Conservation (phyloP, 2,797 vertebrate genomes). For the Sebastiscus albofasciatus region DNA sequence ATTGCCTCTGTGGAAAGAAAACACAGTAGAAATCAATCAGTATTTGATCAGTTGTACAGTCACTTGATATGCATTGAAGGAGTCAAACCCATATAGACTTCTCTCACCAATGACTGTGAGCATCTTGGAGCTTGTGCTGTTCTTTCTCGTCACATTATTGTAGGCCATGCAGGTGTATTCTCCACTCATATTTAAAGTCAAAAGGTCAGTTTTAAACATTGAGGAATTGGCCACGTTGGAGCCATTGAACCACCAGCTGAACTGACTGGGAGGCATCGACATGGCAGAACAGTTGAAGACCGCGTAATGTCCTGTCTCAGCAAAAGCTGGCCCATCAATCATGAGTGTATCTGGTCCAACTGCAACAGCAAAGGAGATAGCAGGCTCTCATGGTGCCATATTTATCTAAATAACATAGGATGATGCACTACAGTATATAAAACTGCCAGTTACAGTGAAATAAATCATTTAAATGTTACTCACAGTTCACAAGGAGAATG, state of each 20-base stretch:
- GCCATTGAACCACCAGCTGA: constrained; percentile 74
- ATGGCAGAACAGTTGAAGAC: constrained; percentile 61
- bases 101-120: constrained; percentile 76
- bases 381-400: not conserved
- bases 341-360: constrained; percentile 63
- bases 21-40: not conserved
- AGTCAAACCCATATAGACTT: not conserved
- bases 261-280: constrained; percentile 67
- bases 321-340: constrained; percentile 52
- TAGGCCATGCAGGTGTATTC: constrained; percentile 72
- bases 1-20: constrained; percentile 62
- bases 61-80: not conserved
- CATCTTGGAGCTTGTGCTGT: constrained; percentile 22
- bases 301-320: constrained; percentile 21
- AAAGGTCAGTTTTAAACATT: not conserved
- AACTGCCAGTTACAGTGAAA: not conserved
- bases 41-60: not conserved
- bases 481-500: constrained; percentile 67
- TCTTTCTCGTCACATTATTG: constrained; percentile 69
- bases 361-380: constrained; percentile 44
- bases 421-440: not conserved
- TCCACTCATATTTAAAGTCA: constrained; percentile 66
- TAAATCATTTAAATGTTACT: constrained; percentile 43
- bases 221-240: constrained; percentile 41
- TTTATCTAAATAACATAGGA: not conserved